Evolutionary conservation across 1,140 invertebrate genomes (phyloP).

Genomic region (Wasmannia auropunctata): DNA sequence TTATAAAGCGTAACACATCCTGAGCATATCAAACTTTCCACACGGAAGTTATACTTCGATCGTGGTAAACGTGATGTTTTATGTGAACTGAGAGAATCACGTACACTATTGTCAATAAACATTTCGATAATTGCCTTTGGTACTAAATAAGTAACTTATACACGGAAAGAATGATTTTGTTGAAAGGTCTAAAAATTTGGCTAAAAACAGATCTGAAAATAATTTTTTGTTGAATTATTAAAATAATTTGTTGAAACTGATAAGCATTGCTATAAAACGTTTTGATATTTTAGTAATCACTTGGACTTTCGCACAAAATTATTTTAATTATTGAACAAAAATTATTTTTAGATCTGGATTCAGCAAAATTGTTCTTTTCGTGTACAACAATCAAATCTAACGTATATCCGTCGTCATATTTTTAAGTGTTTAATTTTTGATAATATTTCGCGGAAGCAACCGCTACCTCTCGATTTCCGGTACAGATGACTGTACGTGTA

Average conservation of each 20-base stretch:
- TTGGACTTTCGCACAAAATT: too few species aligned
- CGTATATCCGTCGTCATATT: not conserved
- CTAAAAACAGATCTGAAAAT: too few species aligned
- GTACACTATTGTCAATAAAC: not conserved
- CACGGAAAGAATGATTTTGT: too few species aligned
- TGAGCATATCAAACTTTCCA: constrained; percentile 39
- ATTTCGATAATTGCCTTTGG: not conserved
- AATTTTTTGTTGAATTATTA: too few species aligned
- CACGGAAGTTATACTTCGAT: constrained; percentile 32
- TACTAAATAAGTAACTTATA: not conserved
- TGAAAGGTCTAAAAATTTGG: too few species aligned
- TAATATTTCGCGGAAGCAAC: not conserved
- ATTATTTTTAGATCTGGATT: too few species aligned
- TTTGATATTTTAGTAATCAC: too few species aligned
- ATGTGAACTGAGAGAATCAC: not conserved
- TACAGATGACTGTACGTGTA: not conserved
- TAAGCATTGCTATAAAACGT: too few species aligned
- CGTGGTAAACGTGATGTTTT: not conserved
- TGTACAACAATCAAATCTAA: not conserved
- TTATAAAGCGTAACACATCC: constrained; percentile 12
- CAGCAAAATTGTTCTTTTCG: too few species aligned
- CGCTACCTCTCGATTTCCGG: not conserved
- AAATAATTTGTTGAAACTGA: too few species aligned
- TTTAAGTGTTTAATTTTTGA: not conserved
- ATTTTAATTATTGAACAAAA: too few species aligned